phyloP scores from a whole-genome alignment of 2,113 vertebrate species.

The Pionites leucogaster region DNA sequence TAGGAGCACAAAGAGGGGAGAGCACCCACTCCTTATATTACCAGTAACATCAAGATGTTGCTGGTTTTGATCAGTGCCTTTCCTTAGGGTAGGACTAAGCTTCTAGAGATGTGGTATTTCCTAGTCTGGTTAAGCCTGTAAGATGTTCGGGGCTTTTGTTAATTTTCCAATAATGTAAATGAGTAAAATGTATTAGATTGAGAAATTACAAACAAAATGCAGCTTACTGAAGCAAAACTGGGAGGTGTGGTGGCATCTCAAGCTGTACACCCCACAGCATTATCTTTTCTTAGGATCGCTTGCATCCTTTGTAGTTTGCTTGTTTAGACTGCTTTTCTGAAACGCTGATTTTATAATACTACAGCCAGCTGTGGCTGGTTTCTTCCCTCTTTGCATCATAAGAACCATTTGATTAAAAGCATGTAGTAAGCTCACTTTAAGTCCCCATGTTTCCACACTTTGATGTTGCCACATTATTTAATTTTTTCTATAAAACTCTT shows the following conservation, averaged over 20 bases:
- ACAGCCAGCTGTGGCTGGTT: neutral
- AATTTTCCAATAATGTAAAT: neutral
- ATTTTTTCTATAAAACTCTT: neutral
- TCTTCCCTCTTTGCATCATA: neutral
- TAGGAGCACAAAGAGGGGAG: neutral
- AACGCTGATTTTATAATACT: neutral
- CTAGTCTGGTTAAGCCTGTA: neutral
- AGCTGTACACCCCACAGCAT: neutral
- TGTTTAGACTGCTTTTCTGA: neutral
- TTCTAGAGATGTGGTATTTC: neutral
- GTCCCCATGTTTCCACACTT: neutral
- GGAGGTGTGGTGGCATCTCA: neutral
- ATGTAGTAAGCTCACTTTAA: neutral
- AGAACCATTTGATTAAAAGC: neutral
- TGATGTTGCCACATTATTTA: neutral
- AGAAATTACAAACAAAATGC: neutral
- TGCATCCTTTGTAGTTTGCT: neutral
- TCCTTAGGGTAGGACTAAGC: neutral
- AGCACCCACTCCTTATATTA: neutral
- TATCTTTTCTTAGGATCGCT: neutral
- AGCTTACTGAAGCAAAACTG: slow-evolving; percentile 5
- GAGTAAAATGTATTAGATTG: neutral
- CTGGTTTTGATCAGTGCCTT: neutral
- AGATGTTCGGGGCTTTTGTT: neutral
- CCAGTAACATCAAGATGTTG: neutral